These are phyloP conservation scores for Drosophila imparisetae DNA, from an alignment of 2,888 invertebrate species.

Conservation along the genomic window DNA sequence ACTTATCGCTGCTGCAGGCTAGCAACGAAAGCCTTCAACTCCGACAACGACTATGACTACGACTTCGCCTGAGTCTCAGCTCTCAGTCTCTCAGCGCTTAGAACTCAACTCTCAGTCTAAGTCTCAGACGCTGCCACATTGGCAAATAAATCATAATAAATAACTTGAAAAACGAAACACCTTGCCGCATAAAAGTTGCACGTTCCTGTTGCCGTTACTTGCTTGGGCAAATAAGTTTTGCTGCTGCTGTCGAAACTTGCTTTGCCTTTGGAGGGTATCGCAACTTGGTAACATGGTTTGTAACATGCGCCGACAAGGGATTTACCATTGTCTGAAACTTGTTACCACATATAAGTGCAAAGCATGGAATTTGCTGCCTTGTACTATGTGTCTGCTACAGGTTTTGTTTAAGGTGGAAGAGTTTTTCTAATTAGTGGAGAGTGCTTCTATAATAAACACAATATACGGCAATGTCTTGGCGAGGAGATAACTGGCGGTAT, in stretches of 20 bases:
- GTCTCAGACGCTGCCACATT: constrained; percentile 66
- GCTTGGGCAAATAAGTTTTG: constrained; percentile 53
- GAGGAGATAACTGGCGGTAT: background rate
- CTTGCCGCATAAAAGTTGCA: constrained; percentile 75
- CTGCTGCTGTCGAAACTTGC: constrained; percentile 16
- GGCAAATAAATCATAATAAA: constrained; percentile 82
- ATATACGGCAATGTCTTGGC: background rate
- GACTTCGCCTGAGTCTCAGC: constrained; percentile 24
- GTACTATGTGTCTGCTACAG: background rate
- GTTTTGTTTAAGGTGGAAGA: background rate
- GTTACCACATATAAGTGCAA: background rate
- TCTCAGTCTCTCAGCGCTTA: constrained; percentile 4
- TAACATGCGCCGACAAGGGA: constrained; percentile 20
- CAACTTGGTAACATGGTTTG: constrained; percentile 11
- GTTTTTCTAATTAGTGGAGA: background rate
- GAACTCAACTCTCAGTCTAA: constrained; percentile 24
- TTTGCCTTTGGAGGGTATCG: constrained; percentile 8
- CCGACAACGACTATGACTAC: constrained; percentile 12
- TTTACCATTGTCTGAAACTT: background rate
- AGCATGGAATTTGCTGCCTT: background rate
- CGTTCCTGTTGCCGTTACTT: constrained; percentile 36
- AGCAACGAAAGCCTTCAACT: constrained; percentile 41
- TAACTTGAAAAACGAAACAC: constrained; percentile 82
- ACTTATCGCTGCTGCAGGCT: constrained; percentile 75
- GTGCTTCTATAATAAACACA: background rate